Conservation (phyloP, 23 tunicate genomes). For the Halocynthia roretzi region DNA sequence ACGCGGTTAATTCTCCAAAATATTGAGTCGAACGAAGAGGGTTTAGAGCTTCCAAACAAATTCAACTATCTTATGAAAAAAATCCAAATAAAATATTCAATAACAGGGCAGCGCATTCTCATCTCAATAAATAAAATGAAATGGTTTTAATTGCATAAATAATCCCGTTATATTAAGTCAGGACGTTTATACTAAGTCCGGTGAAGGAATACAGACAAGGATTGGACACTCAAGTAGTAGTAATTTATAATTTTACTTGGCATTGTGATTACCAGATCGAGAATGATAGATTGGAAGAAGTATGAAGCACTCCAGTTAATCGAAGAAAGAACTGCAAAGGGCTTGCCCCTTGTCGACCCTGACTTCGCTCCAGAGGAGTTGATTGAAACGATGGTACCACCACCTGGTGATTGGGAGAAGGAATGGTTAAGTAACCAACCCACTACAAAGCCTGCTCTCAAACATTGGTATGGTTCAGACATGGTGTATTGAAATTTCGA, state of each 20-base stretch:
- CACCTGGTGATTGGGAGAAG: constrained; percentile 84
- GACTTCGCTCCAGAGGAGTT: constrained; percentile 60
- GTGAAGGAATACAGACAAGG: neutral
- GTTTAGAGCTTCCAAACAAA: too few relatives aligned
- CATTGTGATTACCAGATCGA: constrained; percentile 3
- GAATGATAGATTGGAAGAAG: constrained; percentile 44
- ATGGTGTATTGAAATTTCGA: neutral
- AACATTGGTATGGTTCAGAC: neutral
- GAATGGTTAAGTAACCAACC: constrained; percentile 73
- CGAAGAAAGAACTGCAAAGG: constrained; percentile 43
- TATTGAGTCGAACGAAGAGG: too few relatives aligned
- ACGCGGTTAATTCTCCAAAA: too few relatives aligned
- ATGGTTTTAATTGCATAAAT: too few relatives aligned
- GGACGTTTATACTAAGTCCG: too few relatives aligned
- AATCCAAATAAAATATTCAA: too few relatives aligned
- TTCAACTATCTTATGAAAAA: too few relatives aligned
- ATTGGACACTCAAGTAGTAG: neutral
- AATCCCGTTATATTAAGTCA: too few relatives aligned
- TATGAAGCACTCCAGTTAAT: constrained; percentile 54
- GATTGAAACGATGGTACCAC: constrained; percentile 78
- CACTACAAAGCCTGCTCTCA: constrained; percentile 7
- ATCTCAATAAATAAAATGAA: too few relatives aligned
- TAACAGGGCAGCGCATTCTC: too few relatives aligned
- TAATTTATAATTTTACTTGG: neutral
- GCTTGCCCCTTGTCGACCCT: constrained; percentile 39